phyloP scores from a whole-genome alignment of 2,113 vertebrate genomes.

The Cromileptes altivelis region DNA sequence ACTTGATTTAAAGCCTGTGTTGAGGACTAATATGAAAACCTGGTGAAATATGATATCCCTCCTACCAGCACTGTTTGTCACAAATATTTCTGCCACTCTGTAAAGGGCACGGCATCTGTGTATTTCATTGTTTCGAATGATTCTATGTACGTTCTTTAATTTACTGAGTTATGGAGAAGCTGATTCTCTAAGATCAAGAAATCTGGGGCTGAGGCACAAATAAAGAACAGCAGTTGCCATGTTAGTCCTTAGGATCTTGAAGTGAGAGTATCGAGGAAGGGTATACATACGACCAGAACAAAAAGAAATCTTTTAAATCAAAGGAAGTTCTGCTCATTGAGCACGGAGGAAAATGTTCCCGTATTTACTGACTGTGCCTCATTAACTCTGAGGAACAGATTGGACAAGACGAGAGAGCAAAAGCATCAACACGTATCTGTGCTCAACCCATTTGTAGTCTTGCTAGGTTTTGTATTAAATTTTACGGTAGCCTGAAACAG shows the following conservation, averaged over 20 bases:
- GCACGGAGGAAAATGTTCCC: not conserved
- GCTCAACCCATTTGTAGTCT: not conserved
- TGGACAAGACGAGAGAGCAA: not conserved
- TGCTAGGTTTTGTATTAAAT: constrained; percentile 8
- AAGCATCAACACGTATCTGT: not conserved
- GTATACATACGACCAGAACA: too few relatives aligned
- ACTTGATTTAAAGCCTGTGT: not conserved
- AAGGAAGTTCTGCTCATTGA: not conserved
- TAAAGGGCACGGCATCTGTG: not conserved
- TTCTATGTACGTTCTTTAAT: not conserved
- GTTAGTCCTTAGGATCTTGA: constrained; percentile 30
- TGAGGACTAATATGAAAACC: constrained; percentile 22
- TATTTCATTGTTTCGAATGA: not conserved
- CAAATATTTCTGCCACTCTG: not conserved
- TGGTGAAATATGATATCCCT: not conserved
- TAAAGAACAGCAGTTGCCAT: not conserved
- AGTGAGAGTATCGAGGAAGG: not conserved
- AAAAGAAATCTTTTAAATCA: not conserved
- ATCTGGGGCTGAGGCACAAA: constrained; percentile 1
- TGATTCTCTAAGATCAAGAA: constrained; percentile 5
- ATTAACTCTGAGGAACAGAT: not conserved
- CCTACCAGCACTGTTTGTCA: not conserved
- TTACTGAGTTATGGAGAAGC: constrained; percentile 26
- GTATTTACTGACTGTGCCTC: constrained; percentile 14
- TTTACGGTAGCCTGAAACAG: not conserved